Evolutionary conservation across 2,113 vertebrate species (phyloP), one percentile per base, ranked within the genome.

Genomic region (Brachypteracias leptosomus): DNA sequence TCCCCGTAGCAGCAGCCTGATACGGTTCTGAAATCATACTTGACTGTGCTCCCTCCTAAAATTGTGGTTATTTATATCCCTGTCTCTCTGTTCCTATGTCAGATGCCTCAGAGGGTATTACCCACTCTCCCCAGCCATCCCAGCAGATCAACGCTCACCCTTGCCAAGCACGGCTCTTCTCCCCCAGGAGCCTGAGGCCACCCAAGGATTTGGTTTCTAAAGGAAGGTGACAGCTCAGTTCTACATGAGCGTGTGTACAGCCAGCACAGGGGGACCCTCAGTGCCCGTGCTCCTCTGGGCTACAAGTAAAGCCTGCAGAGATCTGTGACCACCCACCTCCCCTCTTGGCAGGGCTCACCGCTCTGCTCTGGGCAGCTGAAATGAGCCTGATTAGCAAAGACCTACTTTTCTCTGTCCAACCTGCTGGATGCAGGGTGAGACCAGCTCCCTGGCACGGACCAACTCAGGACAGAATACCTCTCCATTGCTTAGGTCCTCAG

Each of bases 231-330:
- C 83, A 80, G 78, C 68, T 90, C n/a, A 7, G 0, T 90, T 88
- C 54, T 38, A 46, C 26, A 33, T 0, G 4, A 79, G 21, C 0
- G 0, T 16, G 21, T 14, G 2, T 11, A 49, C 77, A 72, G 65
- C 3, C 47, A n/a, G 81, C 29, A 52, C 28, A 18, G 0, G 1
- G 81, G 59, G 61, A 54, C 11, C 10, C 49, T 11, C 1, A 2
- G 1, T 22, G 47, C 21, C 1, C 5, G n/a, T 24, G 70, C 51
- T 77, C 52, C 58, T 55, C 66, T 8, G 25, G 38, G 24, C 44
- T 55, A 44, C 8, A 8, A 44, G 6, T 14, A 31, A 46, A 35
- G 16, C 5, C 52, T 57, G 24, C 38, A 52, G 31, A 85, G 38
- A 61, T 58, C 79, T 14, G 18, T 75, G 93, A 49, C 19, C 47